Evolutionary conservation across 2,797 vertebrate genomes (phyloP).

Genomic region (Smutsia temminckii): DNA sequence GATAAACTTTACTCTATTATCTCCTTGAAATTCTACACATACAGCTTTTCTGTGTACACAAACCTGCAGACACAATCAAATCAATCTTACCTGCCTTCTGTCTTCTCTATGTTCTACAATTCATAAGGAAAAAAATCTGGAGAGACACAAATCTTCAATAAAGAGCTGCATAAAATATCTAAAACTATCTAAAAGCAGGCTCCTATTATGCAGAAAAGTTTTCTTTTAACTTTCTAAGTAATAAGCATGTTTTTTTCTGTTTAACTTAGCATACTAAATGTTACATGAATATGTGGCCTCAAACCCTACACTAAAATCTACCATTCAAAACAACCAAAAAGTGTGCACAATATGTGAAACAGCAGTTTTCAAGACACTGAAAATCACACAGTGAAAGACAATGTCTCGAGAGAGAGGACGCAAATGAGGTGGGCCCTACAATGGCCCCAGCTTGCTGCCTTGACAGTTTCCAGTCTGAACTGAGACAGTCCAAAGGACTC

Average conservation of each 20-base stretch:
- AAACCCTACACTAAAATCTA: background rate
- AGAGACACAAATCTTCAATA: conserved; percentile 35
- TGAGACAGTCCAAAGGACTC: background rate
- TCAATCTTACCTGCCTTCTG: background rate
- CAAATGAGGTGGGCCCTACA: background rate
- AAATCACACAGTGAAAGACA: background rate
- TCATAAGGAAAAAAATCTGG: conserved; percentile 13
- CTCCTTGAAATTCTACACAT: conserved; percentile 46
- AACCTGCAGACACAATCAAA: background rate
- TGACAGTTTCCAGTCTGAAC: background rate
- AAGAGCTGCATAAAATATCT: background rate
- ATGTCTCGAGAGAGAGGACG: background rate
- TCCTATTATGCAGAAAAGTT: background rate
- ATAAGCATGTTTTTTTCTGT: background rate
- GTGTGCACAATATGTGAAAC: background rate
- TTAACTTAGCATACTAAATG: conserved; percentile 28
- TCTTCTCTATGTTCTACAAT: conserved; percentile 12
- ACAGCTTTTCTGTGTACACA: background rate
- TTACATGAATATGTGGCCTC: background rate
- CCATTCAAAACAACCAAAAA: background rate
- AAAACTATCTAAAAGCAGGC: background rate
- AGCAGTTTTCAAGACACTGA: conserved; percentile 6
- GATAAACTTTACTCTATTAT: conserved; percentile 27
- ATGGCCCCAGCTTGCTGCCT: background rate
- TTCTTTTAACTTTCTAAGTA: conserved; percentile 48